Conservation (phyloP, 2,113 vertebrate genomes). For the Progne subis region DNA sequence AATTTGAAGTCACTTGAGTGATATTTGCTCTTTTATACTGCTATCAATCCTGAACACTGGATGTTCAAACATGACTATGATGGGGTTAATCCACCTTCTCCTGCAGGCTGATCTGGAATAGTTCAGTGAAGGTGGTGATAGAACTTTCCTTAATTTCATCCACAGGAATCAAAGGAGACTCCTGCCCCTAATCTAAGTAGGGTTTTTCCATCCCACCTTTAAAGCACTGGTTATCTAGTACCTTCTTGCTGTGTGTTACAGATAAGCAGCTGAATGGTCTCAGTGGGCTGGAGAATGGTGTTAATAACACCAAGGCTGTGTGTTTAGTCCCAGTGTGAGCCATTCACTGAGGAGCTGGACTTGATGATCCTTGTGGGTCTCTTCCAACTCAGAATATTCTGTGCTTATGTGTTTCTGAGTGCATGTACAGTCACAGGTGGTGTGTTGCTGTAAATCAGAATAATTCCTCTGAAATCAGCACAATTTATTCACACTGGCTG, state of each 20-base stretch:
- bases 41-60: not conserved
- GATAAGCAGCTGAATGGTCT: not conserved
- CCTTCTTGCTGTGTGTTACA: not conserved
- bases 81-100: not conserved
- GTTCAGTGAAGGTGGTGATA: not conserved
- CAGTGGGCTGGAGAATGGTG: slow-evolving; percentile 64
- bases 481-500: not conserved
- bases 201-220: not conserved
- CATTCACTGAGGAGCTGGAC: not conserved
- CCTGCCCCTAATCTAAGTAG: not conserved
- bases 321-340: slow-evolving; percentile 40
- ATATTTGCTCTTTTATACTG: not conserved
- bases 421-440: not conserved
- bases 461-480: not conserved
- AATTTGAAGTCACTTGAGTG: not conserved
- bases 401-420: not conserved
- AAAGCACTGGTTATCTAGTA: not conserved
- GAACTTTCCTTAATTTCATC: not conserved
- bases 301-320: slow-evolving; percentile 56
- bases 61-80: not conserved
- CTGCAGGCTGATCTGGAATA: not conserved
- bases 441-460: not conserved
- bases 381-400: not conserved
- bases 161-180: not conserved
- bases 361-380: not conserved